Evolutionary conservation across 1,140 invertebrate species (phyloP), one percentile per base, ranked within the genome.

Genomic region (Drosophila kanapiae): DNA sequence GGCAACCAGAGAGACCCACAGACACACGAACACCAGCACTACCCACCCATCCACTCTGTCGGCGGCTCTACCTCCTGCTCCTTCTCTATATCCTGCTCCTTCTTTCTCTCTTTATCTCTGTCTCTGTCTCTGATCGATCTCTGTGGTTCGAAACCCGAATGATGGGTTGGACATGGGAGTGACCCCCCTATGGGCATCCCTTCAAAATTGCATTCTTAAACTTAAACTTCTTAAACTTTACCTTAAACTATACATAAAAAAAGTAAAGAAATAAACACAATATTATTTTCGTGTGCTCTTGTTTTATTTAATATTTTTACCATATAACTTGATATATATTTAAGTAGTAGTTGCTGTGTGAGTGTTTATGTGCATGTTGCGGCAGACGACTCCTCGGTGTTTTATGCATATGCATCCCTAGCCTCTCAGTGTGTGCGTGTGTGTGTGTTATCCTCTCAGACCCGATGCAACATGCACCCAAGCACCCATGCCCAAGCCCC

Each of bases 321-420:
- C 29, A 35, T 37, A 43, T 33, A 35, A 43, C 33, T 48, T 42
- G 53, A 60, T 42, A 35, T 57, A 60, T 35, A 16, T 51, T 57
- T 48, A 1, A 49, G 42, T 68, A 35, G 62, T 82, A 78, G 54
- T 80, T 71, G 38, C 51, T 60, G 53, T 54, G 53, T 64, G 43
- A 61, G 51, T 69, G 76, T 63, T 56, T 67, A 57, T 72, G 58
- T 81, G 67, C 80, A 82, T 82, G 80, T 82, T 82, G 80, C 80
- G 75, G 72, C 80, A 75, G 75, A 71, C 40, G 75, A 71, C 40
- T 74, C n/a, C 33, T 82, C 31, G 56, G 45, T 82, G 71, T 81
- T 64, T 42, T 60, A 48, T 65, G 18, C 2, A 77, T 68, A 77
- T 77, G 37, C 64, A 42, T 77, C 43, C 9, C 40, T 43, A 45